Conservation (phyloP, 2,797 vertebrate genomes). For the Manis pentadactyla region DNA sequence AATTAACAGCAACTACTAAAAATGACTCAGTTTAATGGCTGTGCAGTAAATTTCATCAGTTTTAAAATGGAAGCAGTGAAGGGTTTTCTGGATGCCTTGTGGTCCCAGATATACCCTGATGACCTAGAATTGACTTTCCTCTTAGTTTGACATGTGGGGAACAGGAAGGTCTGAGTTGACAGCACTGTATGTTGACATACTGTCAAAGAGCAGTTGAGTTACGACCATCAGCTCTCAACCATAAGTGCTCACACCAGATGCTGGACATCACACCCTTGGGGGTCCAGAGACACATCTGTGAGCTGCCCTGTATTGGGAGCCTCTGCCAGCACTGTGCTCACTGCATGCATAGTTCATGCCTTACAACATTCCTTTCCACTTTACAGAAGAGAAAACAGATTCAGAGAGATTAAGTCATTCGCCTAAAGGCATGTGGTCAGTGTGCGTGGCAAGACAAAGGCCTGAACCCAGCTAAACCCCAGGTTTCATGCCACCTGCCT, state of each 20-base stretch:
- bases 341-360: accelerated
- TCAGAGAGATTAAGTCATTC: neutral
- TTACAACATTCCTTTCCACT: neutral
- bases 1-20: neutral
- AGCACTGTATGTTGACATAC: neutral
- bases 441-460: neutral
- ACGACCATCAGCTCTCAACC: neutral
- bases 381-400: neutral
- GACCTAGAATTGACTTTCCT: neutral
- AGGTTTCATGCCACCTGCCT: neutral
- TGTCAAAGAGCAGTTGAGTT: neutral
- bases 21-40: neutral
- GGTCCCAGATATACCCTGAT: neutral
- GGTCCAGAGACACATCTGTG: neutral
- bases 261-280: neutral
- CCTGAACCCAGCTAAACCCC: neutral
- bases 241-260: neutral
- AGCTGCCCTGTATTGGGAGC: accelerated
- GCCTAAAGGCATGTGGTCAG: neutral
- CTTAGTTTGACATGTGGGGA: neutral
- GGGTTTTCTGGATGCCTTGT: neutral
- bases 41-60: neutral
- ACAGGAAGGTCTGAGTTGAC: neutral
- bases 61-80: neutral
- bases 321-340: neutral